Evolutionary conservation across 2,888 invertebrate species (phyloP).

Genomic region (Epirrhoe tristata): DNA sequence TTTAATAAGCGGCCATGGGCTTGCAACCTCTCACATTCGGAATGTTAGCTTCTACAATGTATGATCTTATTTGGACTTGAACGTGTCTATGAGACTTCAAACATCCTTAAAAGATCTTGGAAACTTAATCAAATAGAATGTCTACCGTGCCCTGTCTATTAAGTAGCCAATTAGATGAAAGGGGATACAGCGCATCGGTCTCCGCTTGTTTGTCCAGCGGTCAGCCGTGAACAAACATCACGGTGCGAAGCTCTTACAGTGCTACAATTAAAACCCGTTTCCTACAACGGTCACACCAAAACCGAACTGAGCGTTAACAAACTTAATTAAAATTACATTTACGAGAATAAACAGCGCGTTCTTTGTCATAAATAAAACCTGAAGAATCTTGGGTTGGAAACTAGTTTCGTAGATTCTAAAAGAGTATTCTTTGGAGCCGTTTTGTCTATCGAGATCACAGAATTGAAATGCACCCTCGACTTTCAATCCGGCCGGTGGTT

Average conservation of each 20-base stretch:
- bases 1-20: too few relatives aligned
- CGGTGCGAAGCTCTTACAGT: conserved; percentile 58
- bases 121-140: too few relatives aligned
- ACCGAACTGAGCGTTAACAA: conserved; percentile 24
- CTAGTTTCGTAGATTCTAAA: conserved; percentile 4
- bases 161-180: conserved; percentile 56
- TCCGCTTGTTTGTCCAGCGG: conserved; percentile 52
- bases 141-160: too few relatives aligned
- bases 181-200: conserved; percentile 47
- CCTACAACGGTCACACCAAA: conserved; percentile 23
- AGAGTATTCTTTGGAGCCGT: background rate
- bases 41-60: too few relatives aligned
- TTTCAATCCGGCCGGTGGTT: too few relatives aligned
- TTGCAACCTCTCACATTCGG: too few relatives aligned
- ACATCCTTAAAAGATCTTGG: too few relatives aligned
- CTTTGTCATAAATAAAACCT: background rate
- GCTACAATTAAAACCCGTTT: conserved; percentile 54
- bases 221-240: conserved; percentile 62
- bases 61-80: too few relatives aligned
- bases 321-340: background rate
- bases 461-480: too few relatives aligned
- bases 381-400: background rate
- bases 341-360: background rate
- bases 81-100: too few relatives aligned
- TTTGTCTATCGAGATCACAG: too few relatives aligned